phyloP scores from a whole-genome alignment of 1,140 invertebrate genomes.

The Wasmannia auropunctata region DNA sequence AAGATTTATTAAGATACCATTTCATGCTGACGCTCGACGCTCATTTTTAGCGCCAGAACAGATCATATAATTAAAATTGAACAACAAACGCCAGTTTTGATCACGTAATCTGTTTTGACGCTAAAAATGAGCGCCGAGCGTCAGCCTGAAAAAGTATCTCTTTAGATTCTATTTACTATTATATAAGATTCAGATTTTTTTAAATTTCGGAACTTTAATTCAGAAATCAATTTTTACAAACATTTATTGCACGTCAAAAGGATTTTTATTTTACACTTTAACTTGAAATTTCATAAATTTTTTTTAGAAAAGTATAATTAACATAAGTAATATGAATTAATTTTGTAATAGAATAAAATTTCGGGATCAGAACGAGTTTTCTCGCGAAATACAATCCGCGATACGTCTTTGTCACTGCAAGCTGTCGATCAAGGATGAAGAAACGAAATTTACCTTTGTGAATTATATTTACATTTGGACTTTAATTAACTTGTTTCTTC shows the following conservation, averaged over 20 bases:
- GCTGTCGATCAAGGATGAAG: slow-evolving; percentile 50
- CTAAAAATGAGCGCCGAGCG: too few species aligned
- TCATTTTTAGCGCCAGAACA: too few species aligned
- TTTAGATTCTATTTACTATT: too few species aligned
- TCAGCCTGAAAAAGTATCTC: too few species aligned
- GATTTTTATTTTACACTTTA: not conserved
- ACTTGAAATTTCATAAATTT: not conserved
- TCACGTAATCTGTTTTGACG: too few species aligned
- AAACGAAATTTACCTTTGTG: not conserved
- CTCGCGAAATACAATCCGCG: not conserved
- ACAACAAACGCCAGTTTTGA: too few species aligned
- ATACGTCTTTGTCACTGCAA: slow-evolving; percentile 53
- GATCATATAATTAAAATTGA: too few species aligned
- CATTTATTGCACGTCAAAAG: not conserved
- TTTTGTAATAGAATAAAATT: slow-evolving; percentile 20
- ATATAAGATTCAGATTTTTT: too few species aligned
- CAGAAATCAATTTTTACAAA: not conserved
- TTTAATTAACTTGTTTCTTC: not conserved
- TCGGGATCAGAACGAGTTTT: not conserved
- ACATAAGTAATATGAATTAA: not conserved
- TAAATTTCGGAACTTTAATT: not conserved
- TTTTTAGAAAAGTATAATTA: not conserved
- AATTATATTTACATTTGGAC: not conserved
- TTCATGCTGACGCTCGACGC: too few species aligned
- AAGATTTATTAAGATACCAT: not conserved